Conservation (phyloP, 2,797 vertebrate species). For the Coccyzus lansbergi region DNA sequence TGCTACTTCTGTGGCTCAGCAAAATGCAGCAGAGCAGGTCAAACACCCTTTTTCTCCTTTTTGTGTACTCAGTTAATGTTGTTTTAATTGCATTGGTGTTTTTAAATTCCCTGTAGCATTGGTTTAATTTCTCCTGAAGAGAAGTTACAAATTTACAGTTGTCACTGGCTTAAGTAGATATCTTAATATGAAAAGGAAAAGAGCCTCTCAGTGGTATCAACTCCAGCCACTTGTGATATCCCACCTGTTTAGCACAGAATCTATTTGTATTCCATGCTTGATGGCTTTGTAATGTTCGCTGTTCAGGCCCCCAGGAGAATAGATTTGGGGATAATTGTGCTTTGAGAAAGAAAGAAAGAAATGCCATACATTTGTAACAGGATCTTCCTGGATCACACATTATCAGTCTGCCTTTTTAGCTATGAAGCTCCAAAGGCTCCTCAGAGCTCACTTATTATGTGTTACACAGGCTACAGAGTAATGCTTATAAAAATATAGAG, state of each 20-base stretch:
- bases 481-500: background rate
- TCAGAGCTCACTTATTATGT: background rate
- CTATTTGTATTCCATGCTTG: background rate
- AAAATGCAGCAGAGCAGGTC: background rate
- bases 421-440: background rate
- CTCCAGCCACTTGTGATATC: background rate
- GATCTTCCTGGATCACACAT: background rate
- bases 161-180: background rate
- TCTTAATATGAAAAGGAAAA: background rate
- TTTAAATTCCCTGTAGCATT: background rate
- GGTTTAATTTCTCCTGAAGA: background rate
- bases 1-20: background rate
- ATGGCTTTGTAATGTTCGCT: rapidly evolving
- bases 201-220: background rate
- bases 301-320: background rate
- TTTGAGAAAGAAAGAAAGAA: background rate
- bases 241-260: background rate
- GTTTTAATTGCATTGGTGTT: background rate
- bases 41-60: background rate
- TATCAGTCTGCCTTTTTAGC: background rate
- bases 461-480: background rate
- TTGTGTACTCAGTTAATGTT: background rate
- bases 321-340: background rate
- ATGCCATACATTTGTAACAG: background rate
- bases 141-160: background rate